These are phyloP conservation scores for Drosophila nr. perissopoda DNA, from an alignment of 2,888 invertebrate genomes.

Conservation along the genomic window DNA sequence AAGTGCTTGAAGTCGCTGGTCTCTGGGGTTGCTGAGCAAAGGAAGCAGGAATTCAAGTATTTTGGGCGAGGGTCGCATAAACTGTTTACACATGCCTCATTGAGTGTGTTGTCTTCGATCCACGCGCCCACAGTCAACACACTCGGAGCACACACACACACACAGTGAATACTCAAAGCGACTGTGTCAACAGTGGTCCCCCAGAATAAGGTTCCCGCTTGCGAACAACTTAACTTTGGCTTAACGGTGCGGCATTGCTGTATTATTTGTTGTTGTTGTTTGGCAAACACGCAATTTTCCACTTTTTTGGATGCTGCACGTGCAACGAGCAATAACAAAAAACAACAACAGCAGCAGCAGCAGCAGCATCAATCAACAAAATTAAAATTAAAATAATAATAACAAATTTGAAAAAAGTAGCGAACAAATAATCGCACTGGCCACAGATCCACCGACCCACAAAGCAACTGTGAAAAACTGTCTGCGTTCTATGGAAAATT, in stretches of 20 bases:
- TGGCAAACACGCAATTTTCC: constrained; percentile 74
- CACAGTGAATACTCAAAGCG: neutral
- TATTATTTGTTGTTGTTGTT: constrained; percentile 51
- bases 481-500: constrained; percentile 55
- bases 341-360: constrained; percentile 19
- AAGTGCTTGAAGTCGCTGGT: constrained; percentile 28
- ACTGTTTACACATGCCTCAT: constrained; percentile 74
- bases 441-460: constrained; percentile 1
- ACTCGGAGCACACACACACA: constrained; percentile 27
- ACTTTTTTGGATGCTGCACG: constrained; percentile 63
- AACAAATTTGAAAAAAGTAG: constrained; percentile 61
- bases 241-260: constrained; percentile 24
- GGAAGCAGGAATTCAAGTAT: constrained; percentile 27
- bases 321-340: constrained; percentile 44
- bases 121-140: constrained; percentile 76
- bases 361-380: constrained; percentile 62
- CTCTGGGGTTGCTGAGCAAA: constrained; percentile 42
- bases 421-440: constrained; percentile 43
- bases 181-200: constrained; percentile 47
- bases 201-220: constrained; percentile 28
- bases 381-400: constrained; percentile 76
- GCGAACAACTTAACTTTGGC: constrained; percentile 49
- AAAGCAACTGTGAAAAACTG: constrained; percentile 5
- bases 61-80: constrained; percentile 74
- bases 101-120: constrained; percentile 56